Percentiles rank a stretch among this genome's conserved stretches.
phyloP scores from a whole-genome alignment of 1,140 invertebrate genomes.

The Hormaphis cornu region DNA sequence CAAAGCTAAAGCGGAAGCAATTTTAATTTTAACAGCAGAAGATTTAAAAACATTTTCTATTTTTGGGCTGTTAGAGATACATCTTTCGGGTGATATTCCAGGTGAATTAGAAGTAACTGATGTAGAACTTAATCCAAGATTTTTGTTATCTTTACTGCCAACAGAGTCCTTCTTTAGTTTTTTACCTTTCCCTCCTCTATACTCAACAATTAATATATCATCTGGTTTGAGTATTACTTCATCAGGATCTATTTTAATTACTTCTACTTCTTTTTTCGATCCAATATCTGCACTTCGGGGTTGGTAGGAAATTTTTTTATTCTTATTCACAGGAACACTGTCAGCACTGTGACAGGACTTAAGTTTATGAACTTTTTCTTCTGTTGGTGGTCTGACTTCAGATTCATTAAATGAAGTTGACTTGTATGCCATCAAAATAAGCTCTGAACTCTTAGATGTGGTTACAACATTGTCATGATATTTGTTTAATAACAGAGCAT shows the following conservation, averaged over 20 bases:
- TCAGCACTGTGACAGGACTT: constrained; percentile 29
- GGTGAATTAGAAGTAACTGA: not conserved
- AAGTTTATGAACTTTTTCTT: not conserved
- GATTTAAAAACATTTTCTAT: constrained; percentile 5
- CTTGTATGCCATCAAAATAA: constrained; percentile 26
- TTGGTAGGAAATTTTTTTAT: constrained; percentile 6
- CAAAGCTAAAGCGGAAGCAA: not conserved
- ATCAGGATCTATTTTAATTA: constrained; percentile 38
- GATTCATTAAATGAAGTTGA: constrained; percentile 17
- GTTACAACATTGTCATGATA: constrained; percentile 32
- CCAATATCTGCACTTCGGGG: constrained; percentile 9
- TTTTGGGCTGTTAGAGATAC: not conserved
- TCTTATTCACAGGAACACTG: not conserved
- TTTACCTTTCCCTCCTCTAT: constrained; percentile 38
- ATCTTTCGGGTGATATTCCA: not conserved
- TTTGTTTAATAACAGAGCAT: constrained; percentile 20
- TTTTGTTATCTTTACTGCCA: not conserved
- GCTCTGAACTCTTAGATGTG: constrained; percentile 27
- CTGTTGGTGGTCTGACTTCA: not conserved
- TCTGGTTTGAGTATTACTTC: constrained; percentile 36
- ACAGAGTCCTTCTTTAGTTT: constrained; percentile 34
- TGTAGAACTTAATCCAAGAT: not conserved
- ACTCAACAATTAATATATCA: constrained; percentile 40
- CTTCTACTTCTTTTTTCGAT: constrained; percentile 32
- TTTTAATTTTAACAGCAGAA: constrained; percentile 6